These are phyloP conservation scores for Onychostoma macrolepis DNA, from an alignment of 2,113 vertebrate genomes.

Conservation along the genomic window DNA sequence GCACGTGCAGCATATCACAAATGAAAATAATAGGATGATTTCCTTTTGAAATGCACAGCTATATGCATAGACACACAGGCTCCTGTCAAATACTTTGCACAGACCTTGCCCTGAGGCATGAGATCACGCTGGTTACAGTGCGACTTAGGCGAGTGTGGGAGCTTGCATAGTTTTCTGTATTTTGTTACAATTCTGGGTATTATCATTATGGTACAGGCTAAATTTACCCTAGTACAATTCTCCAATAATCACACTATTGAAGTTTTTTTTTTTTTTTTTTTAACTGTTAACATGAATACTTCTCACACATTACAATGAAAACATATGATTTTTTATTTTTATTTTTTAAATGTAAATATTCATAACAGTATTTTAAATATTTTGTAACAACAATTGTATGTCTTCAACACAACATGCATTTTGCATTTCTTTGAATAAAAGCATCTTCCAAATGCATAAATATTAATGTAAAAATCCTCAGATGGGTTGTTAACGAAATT, in stretches of 20 bases:
- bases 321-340: neutral
- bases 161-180: neutral
- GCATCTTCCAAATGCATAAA: neutral
- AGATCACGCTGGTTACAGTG: neutral
- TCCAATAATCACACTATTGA: neutral
- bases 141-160: neutral
- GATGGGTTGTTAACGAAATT: no score
- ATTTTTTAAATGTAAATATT: neutral
- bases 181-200: neutral
- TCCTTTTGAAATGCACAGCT: neutral
- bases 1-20: neutral
- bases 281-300: neutral
- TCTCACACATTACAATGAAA: neutral
- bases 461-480: no score
- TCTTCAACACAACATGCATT: no score
- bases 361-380: no score
- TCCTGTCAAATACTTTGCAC: neutral
- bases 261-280: no score
- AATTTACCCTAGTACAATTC: neutral
- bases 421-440: neutral
- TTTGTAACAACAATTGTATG: no score
- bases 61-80: neutral
- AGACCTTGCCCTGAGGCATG: conserved; percentile 3
- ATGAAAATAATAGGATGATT: neutral
- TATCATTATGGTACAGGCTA: neutral